Evolutionary conservation across 1,140 invertebrate species (phyloP).

Genomic region (Thalassaphorura encarpata): DNA sequence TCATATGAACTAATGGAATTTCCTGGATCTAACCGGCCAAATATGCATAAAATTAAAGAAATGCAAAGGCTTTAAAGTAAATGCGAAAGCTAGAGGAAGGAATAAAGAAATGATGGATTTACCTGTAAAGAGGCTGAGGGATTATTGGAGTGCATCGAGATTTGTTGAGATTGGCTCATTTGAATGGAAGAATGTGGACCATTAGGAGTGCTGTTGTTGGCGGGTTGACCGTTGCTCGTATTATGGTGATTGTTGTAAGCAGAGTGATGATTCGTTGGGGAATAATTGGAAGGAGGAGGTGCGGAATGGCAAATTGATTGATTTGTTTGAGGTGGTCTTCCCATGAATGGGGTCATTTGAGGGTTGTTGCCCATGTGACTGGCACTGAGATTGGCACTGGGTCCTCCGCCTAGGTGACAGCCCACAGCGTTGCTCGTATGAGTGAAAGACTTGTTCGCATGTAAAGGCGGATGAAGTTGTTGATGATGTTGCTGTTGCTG

Average conservation of each 20-base stretch:
- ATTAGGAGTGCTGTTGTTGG: not conserved
- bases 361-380: not conserved
- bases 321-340: not conserved
- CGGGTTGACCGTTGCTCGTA: not conserved
- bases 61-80: too few species aligned
- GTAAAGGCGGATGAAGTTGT: not conserved
- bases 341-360: not conserved
- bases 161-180: constrained; percentile 6
- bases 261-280: not conserved
- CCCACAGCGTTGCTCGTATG: constrained; percentile 1
- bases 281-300: not conserved
- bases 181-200: not conserved
- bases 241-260: not conserved
- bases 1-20: too few species aligned
- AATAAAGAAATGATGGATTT: too few species aligned
- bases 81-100: too few species aligned
- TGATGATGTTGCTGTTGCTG: constrained; percentile 5
- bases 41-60: too few species aligned
- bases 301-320: not conserved
- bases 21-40: too few species aligned
- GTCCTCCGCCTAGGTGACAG: not conserved
- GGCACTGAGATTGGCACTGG: not conserved
- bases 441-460: constrained; percentile 21
- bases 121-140: too few species aligned
- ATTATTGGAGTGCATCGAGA: too few species aligned